Conservation (phyloP, 37 sponge, comb jelly and placozoan species). For the Ephydatia muelleri region DNA sequence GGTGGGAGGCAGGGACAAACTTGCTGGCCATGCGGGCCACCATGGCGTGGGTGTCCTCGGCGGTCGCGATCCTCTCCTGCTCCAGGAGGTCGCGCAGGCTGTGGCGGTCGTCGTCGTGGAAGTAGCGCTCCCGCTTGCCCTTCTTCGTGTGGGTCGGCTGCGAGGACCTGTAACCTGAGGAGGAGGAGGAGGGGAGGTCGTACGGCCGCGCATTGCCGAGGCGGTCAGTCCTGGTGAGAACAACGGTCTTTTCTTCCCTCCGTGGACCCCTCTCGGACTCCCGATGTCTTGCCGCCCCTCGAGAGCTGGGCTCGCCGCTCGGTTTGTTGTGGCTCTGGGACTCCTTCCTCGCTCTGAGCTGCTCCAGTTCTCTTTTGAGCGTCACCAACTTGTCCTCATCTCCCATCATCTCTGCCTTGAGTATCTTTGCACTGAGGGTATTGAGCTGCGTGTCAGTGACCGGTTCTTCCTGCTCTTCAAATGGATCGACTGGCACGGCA, state of each 20-base stretch:
- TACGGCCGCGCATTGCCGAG: constrained; percentile 71
- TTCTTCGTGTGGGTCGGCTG: constrained; percentile 20
- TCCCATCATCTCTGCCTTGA: constrained; percentile 90
- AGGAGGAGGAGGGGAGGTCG: background rate
- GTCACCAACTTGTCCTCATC: constrained; percentile 39
- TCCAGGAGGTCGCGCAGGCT: constrained; percentile 63
- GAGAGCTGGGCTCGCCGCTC: background rate
- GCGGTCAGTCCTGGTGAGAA: constrained; percentile 71
- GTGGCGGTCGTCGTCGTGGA: constrained; percentile 73
- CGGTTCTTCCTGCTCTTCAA: no score
- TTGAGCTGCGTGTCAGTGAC: constrained; percentile 78
- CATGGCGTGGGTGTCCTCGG: constrained; percentile 71
- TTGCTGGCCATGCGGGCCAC: constrained; percentile 76
- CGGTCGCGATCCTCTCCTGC: constrained; percentile 62
- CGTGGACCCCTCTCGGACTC: background rate
- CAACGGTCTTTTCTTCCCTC: constrained; percentile 37
- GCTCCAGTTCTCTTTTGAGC: constrained; percentile 47
- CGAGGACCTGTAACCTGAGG: background rate
- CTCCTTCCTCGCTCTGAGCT: constrained; percentile 52
- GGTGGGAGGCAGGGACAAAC: constrained; percentile 64
- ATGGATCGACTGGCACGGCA: background rate
- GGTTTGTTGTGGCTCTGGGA: background rate
- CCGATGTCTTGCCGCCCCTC: background rate
- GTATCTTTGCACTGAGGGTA: constrained; percentile 74
- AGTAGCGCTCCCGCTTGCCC: constrained; percentile 67